Base-by-base conservation (phyloP, 2,113 vertebrate genomes). In the Nothocercus julius region DNA sequence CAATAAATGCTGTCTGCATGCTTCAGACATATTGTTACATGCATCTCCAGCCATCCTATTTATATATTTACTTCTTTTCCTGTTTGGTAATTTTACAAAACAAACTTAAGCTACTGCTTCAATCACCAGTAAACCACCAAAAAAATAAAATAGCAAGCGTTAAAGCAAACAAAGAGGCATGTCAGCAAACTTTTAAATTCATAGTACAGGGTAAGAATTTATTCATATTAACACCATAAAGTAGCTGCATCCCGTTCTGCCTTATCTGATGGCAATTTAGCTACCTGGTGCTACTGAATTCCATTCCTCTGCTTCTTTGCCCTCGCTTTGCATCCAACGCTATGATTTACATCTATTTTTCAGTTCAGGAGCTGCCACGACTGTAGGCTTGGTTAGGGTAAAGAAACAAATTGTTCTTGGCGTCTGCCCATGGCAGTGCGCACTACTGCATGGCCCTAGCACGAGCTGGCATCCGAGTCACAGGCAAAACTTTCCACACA, bases 391-490 rank as follows among this genome's bases (percentile, higher is more conserved):
- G 54, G 59, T 58, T 67, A 38, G 6, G 36, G 68, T 19, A 78
- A 92, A 89, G 85, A 3, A 51, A 77, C 49, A 45, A 85, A 79
- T 15, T 85, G 49, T 53, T 51, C 72, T 67, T 90, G 79, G 85
- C 82, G 70, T 32, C 7, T 0, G 44, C 30, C 3, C 2, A 0
- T 5, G 59, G 40, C 44, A 67, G 77, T 72, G 62, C 59, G 64
- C 51, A 30, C 44, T 77, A 40, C 58, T 42, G 5, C 28, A 7
- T 51, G 0, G 0, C 11, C 47, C 64, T 5, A 53, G 73, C 74
- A 36, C 1, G 21, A 86, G 51, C 45, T 40, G n/a, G 22, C 51
- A 77, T 18, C 15, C 22, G 32, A 74, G 27, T 4, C 16, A 51
- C 0, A 86, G 49, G 72, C 11, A 58, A 49, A 85, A 62, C 24